Conservation (phyloP, 2,113 vertebrate species). For the Macquaria ambigua region DNA sequence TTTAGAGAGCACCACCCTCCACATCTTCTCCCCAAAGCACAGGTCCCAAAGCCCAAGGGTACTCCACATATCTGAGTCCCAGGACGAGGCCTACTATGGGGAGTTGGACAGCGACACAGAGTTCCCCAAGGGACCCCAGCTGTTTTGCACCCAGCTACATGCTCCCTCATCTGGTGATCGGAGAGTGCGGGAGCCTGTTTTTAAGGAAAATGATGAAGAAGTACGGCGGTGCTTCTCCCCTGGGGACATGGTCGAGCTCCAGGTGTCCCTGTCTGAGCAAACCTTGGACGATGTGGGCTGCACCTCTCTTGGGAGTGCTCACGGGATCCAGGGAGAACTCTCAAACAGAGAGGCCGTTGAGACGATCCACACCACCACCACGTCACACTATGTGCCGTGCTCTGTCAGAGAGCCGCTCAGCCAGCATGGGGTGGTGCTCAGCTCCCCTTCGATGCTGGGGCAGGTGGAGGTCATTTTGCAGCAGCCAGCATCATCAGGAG, state of each 20-base stretch:
- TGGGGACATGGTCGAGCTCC: conserved; percentile 88
- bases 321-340: conserved; percentile 76
- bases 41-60: conserved; percentile 71
- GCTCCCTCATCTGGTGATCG: conserved; percentile 60
- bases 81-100: conserved; percentile 73
- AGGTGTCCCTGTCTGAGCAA: conserved; percentile 88
- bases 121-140: conserved; percentile 59
- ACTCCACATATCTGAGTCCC: conserved; percentile 79
- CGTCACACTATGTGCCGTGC: conserved; percentile 77
- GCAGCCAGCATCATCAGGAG: conserved; percentile 75
- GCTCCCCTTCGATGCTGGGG: conserved; percentile 63
- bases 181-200: conserved; percentile 58
- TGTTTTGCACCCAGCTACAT: conserved; percentile 64
- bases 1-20: conserved; percentile 86
- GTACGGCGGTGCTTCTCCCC: conserved; percentile 68
- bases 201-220: conserved; percentile 59
- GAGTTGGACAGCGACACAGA: conserved; percentile 73
- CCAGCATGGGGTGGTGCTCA: conserved; percentile 80
- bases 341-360: conserved; percentile 41
- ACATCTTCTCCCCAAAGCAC: conserved; percentile 78
- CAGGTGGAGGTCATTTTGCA: conserved; percentile 89
- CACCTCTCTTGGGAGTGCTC: conserved; percentile 79
- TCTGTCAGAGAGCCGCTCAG: conserved; percentile 78
- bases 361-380: conserved; percentile 18
- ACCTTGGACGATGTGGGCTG: conserved; percentile 57